phyloP scores from a whole-genome alignment of 1,140 invertebrate species.

The Drosophila oshimai region DNA sequence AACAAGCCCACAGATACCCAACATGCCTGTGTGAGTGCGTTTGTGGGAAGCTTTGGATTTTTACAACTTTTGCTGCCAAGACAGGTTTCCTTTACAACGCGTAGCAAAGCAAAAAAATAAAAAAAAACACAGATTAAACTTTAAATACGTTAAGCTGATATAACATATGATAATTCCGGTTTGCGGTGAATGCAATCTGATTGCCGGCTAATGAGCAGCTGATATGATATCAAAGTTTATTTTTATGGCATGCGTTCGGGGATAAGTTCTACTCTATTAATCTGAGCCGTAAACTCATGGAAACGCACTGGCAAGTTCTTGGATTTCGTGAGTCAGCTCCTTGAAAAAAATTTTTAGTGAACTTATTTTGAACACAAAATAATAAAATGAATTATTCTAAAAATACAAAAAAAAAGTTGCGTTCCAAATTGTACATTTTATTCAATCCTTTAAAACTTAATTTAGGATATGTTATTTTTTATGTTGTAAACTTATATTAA shows the following conservation, averaged over 20 bases:
- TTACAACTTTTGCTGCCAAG: slow-evolving; percentile 25
- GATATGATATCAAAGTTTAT: background rate
- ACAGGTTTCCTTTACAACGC: slow-evolving; percentile 45
- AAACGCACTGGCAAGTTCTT: background rate
- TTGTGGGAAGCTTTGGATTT: slow-evolving; percentile 46
- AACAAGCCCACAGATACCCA: background rate
- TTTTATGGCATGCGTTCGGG: slow-evolving; percentile 4
- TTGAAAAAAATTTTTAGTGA: too few species aligned
- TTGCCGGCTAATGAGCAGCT: slow-evolving; percentile 10
- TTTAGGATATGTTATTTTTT: too few species aligned
- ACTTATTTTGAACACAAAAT: too few species aligned
- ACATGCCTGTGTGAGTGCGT: slow-evolving; percentile 1
- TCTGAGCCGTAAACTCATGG: background rate
- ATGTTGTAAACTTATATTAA: too few species aligned
- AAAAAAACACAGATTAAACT: slow-evolving; percentile 14
- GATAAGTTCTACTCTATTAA: slow-evolving; percentile 1
- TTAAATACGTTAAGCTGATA: slow-evolving; percentile 4
- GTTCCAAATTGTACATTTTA: too few species aligned
- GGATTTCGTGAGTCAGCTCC: background rate
- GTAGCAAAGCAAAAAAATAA: slow-evolving; percentile 14
- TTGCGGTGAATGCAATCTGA: slow-evolving; percentile 2
- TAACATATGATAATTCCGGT: slow-evolving; percentile 1
- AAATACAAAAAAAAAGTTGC: too few species aligned
- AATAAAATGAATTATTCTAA: too few species aligned
- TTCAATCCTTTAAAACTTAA: too few species aligned